Evolutionary conservation across 2,888 invertebrate genomes (phyloP), one percentile per base, ranked within the genome.

Genomic region (Caradrina kadenii): DNA sequence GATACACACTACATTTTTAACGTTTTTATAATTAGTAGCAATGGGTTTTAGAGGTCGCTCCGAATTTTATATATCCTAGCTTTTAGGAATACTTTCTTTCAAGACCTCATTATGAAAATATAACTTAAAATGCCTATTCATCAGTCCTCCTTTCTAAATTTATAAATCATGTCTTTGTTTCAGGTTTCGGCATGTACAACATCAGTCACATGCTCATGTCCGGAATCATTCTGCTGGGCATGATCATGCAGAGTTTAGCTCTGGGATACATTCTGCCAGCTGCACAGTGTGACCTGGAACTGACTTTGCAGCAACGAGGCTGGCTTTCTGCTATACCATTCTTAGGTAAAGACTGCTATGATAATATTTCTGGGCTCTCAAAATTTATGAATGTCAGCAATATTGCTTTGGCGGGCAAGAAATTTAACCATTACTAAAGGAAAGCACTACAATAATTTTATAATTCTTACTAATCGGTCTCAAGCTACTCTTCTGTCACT

Each of bases 201-300:
- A 89, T 97, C 49, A 88, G 94, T 22, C 93, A 97, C 59, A 93
- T 97, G 88, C 81, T 97, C 63, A 96, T 97, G 71, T 96, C 96
- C 22, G 97, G 97, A 0, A 86, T 96, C 1, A 96, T 97, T 74
- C 93, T 97, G 17, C 96, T 97, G 96, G 96, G 97, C 5, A 97
- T 97, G 76, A 97, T 97, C 89, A 96, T 97, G 89, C 97, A 97
- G 92, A 97, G 96, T 8, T 93, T 97, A 90, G 96, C 96, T 17
- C 95, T 97, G 75, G 96, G 97, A 66, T 96, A 97, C 85, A 96
- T 97, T 54, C 94, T 97, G 86, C 97, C 97, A 6, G 96, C 97
- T 0, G 96, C 97, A 11, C 97, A 97, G 90, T 97, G 97, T 80
- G 97, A 97, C 88, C 91, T 97, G 39, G 87, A 95, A 2, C 93